These are phyloP conservation scores for Timandra comae DNA, from an alignment of 2,888 invertebrate genomes.

Conservation along the genomic window DNA sequence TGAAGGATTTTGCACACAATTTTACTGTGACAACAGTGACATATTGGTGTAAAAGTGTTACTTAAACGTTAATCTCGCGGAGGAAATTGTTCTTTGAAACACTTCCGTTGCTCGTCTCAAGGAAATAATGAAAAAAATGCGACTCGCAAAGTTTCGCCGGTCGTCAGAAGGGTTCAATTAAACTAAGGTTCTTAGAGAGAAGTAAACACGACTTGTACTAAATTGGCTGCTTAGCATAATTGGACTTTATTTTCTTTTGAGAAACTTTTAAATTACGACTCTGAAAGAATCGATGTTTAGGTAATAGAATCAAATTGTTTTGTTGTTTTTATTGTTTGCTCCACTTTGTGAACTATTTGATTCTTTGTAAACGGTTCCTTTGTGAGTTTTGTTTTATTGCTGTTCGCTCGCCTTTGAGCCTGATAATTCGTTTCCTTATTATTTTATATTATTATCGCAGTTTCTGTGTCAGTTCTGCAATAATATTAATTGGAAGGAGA, in stretches of 20 bases:
- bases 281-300: slow-evolving; percentile 19
- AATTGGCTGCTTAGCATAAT: slow-evolving; percentile 57
- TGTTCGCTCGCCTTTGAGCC: too few relatives aligned
- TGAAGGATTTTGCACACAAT: not conserved
- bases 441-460: too few relatives aligned
- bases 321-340: slow-evolving; percentile 15
- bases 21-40: slow-evolving; percentile 12
- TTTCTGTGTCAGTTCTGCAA: too few relatives aligned
- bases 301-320: slow-evolving; percentile 21
- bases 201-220: slow-evolving; percentile 41
- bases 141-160: slow-evolving; percentile 15
- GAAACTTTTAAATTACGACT: slow-evolving; percentile 40
- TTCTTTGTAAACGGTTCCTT: not conserved
- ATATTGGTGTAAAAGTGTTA: slow-evolving; percentile 14
- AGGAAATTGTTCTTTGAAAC: slow-evolving; percentile 61
- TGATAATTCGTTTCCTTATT: too few relatives aligned
- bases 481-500: too few relatives aligned
- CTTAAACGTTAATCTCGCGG: slow-evolving; percentile 39
- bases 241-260: slow-evolving; percentile 43
- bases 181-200: slow-evolving; percentile 43
- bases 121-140: slow-evolving; percentile 27
- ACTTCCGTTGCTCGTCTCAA: slow-evolving; percentile 38
- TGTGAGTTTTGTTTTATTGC: too few relatives aligned
- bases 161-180: slow-evolving; percentile 38
- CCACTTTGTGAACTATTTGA: slow-evolving; percentile 11